Conservation (phyloP, 2,888 invertebrate species). For the Empis stercorea region DNA sequence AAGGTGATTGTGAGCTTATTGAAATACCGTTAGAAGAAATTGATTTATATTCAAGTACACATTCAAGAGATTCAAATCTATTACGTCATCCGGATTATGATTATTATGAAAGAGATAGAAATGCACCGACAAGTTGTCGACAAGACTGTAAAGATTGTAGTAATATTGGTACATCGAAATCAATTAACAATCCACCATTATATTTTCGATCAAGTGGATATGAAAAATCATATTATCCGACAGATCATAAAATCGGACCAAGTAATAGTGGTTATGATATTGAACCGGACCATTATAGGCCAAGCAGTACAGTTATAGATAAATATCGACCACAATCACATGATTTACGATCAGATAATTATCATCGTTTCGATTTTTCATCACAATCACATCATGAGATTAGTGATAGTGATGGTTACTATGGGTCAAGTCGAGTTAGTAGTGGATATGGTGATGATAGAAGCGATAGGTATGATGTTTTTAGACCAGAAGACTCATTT, state of each 20-base stretch:
- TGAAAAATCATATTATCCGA: too few species aligned
- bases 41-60: slow-evolving; percentile 41
- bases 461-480: slow-evolving; percentile 30
- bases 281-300: slow-evolving; percentile 19
- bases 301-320: slow-evolving; percentile 24
- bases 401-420: slow-evolving; percentile 7
- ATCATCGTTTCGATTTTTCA: slow-evolving; percentile 28
- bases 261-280: slow-evolving; percentile 15
- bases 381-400: slow-evolving; percentile 28
- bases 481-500: slow-evolving; percentile 20
- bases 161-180: slow-evolving; percentile 19
- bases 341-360: slow-evolving; percentile 25
- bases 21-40: slow-evolving; percentile 57
- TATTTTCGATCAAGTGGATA: neutral
- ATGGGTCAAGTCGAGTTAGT: slow-evolving; percentile 26
- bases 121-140: slow-evolving; percentile 51
- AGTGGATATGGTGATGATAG: slow-evolving; percentile 23
- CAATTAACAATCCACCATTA: slow-evolving; percentile 4
- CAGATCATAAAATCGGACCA: slow-evolving; percentile 10
- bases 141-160: slow-evolving; percentile 31
- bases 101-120: slow-evolving; percentile 64
- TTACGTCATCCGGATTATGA: slow-evolving; percentile 48
- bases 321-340: slow-evolving; percentile 28
- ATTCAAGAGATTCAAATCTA: slow-evolving; percentile 39
- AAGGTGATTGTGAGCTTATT: slow-evolving; percentile 65